These are phyloP conservation scores for Andinoacara biseriatus DNA, from an alignment of 2,113 vertebrate genomes.

Conservation along the genomic window DNA sequence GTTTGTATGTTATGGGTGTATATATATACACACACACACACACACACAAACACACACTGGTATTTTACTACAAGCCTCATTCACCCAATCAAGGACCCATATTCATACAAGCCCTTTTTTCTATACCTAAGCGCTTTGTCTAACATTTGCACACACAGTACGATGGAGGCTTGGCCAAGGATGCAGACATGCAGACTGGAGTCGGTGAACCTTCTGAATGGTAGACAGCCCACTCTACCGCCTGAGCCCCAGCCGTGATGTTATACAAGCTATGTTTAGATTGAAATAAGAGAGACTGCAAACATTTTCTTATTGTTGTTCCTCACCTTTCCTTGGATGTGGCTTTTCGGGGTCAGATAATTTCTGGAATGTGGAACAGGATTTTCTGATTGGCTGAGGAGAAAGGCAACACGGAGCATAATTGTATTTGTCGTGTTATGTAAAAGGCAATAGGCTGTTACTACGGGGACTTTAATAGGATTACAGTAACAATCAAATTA, in stretches of 20 bases:
- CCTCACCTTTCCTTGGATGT: not conserved
- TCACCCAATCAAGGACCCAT: rapidly evolving
- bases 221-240: not conserved
- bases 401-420: slow-evolving; percentile 44
- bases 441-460: slow-evolving; percentile 47
- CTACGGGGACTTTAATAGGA: slow-evolving; percentile 57
- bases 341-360: slow-evolving; percentile 31
- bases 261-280: not conserved
- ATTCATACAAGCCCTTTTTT: not conserved
- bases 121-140: not conserved
- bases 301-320: not conserved
- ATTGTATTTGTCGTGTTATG: slow-evolving; percentile 60
- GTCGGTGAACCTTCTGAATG: not conserved
- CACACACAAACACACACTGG: too few relatives aligned
- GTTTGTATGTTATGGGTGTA: too few relatives aligned
- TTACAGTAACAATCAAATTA: slow-evolving; percentile 47
- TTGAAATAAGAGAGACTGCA: not conserved
- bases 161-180: not conserved
- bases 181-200: not conserved
- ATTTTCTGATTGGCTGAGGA: slow-evolving; percentile 39
- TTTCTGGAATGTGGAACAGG: slow-evolving; percentile 23
- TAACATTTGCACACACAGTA: not conserved
- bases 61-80: not conserved
- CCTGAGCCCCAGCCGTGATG: not conserved
- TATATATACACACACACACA: too few relatives aligned